Evolutionary conservation across 2,888 invertebrate species (phyloP).

Genomic region (Spilosoma lubricipeda): DNA sequence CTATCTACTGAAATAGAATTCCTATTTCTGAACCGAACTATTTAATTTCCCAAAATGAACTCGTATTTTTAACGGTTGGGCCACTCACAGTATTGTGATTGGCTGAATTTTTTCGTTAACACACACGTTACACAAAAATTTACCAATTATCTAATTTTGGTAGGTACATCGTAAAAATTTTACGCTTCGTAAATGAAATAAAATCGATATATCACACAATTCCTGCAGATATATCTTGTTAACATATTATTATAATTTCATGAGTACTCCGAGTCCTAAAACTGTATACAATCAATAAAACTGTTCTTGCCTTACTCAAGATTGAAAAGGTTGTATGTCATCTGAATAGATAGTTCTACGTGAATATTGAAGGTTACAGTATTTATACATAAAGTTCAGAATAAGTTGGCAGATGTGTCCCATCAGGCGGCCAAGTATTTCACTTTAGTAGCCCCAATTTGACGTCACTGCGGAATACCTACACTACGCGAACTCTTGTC

Average conservation of each 20-base stretch:
- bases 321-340: not conserved
- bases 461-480: conserved; percentile 2
- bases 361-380: not conserved
- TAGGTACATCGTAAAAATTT: not conserved
- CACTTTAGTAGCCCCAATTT: not conserved
- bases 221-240: not conserved
- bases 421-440: not conserved
- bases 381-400: not conserved
- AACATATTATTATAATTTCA: not conserved
- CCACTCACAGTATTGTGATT: no score
- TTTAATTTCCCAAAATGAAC: not conserved
- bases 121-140: not conserved
- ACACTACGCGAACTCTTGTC: not conserved
- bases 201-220: not conserved
- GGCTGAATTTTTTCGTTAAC: not conserved
- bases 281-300: not conserved
- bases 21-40: not conserved
- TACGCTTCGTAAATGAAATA: not conserved
- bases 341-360: not conserved
- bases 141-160: not conserved
- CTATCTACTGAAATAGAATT: not conserved
- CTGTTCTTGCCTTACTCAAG: not conserved
- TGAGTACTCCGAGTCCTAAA: not conserved
- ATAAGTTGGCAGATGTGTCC: not conserved
- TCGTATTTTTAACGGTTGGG: not conserved